Evolutionary conservation across 2,888 invertebrate species (phyloP).

Genomic region (Ligdia adustata): DNA sequence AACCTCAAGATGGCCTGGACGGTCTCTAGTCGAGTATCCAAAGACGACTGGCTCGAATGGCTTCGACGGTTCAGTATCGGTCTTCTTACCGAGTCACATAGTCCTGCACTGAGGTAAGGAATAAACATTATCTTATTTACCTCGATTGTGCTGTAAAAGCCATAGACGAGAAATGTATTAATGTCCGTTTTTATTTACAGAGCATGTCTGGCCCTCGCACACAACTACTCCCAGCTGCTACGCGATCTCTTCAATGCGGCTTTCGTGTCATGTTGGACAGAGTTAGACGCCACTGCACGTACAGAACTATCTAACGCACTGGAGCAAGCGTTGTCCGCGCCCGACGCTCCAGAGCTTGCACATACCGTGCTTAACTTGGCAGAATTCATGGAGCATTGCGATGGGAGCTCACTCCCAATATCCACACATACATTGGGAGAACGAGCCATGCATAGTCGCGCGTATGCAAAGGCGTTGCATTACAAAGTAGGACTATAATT

Average conservation of each 20-base stretch:
- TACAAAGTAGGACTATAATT: conserved; percentile 72
- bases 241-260: conserved; percentile 99
- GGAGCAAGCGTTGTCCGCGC: conserved; percentile 95
- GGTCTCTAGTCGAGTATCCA: conserved; percentile 95
- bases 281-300: conserved; percentile 91
- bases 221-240: conserved; percentile 97
- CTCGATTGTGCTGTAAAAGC: no score
- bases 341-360: conserved; percentile 97
- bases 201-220: conserved; percentile 96
- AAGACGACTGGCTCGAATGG: conserved; percentile 99
- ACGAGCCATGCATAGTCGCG: conserved; percentile 96
- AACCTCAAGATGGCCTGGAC: conserved; percentile 96
- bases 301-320: conserved; percentile 93
- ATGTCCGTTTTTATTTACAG: no score
- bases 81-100: conserved; percentile 96
- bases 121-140: background rate
- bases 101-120: conserved; percentile 91
- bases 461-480: conserved; percentile 86
- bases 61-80: conserved; percentile 95
- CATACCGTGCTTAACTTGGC: conserved; percentile 98
- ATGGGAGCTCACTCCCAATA: conserved; percentile 96
- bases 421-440: conserved; percentile 94
- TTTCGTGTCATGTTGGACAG: conserved; percentile 99
- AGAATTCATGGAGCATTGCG: conserved; percentile 99
- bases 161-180: no score